A percentile compares a stretch with the other conserved stretches of the same genome.
phyloP scores from a whole-genome alignment of 1,140 invertebrate species.

The Neodiprion fabricii region DNA sequence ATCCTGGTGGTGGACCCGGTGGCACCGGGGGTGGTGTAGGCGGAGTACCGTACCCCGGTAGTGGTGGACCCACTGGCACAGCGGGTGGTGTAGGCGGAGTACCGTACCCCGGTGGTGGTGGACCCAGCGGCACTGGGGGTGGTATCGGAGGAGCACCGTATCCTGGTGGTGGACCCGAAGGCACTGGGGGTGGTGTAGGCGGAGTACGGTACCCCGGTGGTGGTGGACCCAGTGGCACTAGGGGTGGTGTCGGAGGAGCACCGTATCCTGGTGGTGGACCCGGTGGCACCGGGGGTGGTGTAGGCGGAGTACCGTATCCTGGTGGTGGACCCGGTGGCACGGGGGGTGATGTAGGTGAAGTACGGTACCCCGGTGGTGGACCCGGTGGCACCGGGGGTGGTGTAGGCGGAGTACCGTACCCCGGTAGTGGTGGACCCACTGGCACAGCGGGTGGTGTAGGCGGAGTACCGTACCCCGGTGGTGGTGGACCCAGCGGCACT shows the following conservation, averaged over 20 bases:
- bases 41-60: slow-evolving; percentile 11
- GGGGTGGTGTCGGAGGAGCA: no score
- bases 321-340: no score
- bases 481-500: no score
- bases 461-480: no score
- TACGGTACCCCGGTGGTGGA: background rate
- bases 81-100: no score
- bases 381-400: background rate
- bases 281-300: no score
- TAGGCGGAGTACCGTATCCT: no score
- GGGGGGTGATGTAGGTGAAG: no score
- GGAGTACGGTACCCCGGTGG: background rate
- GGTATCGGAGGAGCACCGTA: background rate
- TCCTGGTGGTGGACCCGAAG: slow-evolving; percentile 9
- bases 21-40: background rate
- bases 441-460: no score
- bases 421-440: no score
- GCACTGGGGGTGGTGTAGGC: background rate
- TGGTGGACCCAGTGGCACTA: background rate
- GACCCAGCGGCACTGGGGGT: slow-evolving; percentile 19
- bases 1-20: slow-evolving; percentile 10
- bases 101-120: slow-evolving; percentile 20
- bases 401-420: no score
- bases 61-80: slow-evolving; percentile 12
- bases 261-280: slow-evolving; percentile 13